A percentile compares a stretch with the other conserved stretches of the same genome.
These are phyloP conservation scores for Drosophila sechellia DNA, from an alignment of 1,140 invertebrate genomes.

Conservation along the genomic window DNA sequence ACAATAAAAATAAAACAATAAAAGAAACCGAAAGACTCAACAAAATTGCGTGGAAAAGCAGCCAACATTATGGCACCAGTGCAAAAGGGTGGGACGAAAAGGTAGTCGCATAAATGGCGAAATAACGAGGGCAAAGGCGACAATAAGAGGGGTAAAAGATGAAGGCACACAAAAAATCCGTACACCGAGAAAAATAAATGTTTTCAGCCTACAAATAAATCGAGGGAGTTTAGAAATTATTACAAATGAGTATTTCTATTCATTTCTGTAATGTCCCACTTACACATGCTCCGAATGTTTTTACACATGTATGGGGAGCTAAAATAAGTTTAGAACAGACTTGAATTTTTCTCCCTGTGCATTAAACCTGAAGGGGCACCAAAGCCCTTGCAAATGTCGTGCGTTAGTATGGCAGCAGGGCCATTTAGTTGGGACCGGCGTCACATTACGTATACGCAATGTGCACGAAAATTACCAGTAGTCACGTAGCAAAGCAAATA, in stretches of 20 bases:
- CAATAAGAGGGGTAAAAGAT: slow-evolving; percentile 2
- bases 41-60: slow-evolving; percentile 48
- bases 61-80: slow-evolving; percentile 28
- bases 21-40: slow-evolving; percentile 18
- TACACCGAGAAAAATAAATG: neutral
- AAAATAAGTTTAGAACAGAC: too few species aligned
- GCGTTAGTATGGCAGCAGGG: slow-evolving; percentile 34
- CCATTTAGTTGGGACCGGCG: slow-evolving; percentile 48
- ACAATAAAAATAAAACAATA: slow-evolving; percentile 53
- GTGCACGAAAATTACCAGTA: slow-evolving; percentile 45
- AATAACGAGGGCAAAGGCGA: slow-evolving; percentile 48
- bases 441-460: slow-evolving; percentile 62
- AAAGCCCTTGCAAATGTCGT: slow-evolving; percentile 44
- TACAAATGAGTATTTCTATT: too few species aligned
- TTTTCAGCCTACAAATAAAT: too few species aligned
- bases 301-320: too few species aligned
- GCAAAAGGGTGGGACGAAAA: neutral
- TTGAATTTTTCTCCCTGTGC: neutral
- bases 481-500: slow-evolving; percentile 47
- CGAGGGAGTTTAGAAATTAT: neutral
- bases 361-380: slow-evolving; percentile 6
- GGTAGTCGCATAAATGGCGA: slow-evolving; percentile 48
- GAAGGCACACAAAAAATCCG: neutral
- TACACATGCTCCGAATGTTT: too few species aligned
- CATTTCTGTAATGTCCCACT: too few species aligned